Percentiles rank a stretch among this genome's conserved stretches.
Evolutionary conservation across 1,140 invertebrate genomes (phyloP).

Genomic region (Sweltsa coloradensis): DNA sequence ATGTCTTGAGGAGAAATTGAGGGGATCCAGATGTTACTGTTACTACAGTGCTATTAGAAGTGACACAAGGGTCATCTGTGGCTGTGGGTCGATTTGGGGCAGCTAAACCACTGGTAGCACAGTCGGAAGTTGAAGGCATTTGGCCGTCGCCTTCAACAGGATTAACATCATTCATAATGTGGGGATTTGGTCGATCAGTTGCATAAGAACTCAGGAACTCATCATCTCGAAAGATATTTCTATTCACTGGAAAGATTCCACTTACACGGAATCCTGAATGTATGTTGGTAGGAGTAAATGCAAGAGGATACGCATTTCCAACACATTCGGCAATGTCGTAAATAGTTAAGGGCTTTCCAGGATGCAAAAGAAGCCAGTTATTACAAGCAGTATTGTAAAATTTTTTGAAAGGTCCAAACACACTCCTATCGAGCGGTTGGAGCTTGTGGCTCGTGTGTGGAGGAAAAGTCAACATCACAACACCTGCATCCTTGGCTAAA

Average conservation of each 20-base stretch:
- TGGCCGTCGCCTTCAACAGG: not conserved
- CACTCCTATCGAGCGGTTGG: conserved; percentile 29
- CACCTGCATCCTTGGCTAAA: conserved; percentile 22
- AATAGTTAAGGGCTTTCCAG: conserved; percentile 19
- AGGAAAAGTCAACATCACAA: conserved; percentile 23
- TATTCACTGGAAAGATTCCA: conserved; percentile 26
- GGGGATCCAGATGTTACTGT: not conserved
- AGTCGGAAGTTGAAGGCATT: not conserved
- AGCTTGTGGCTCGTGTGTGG: conserved; percentile 26
- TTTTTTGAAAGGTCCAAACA: conserved; percentile 27
- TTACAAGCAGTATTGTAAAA: conserved; percentile 32
- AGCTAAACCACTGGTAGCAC: not conserved
- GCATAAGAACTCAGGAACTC: conserved; percentile 26
- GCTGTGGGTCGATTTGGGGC: not conserved
- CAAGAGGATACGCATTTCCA: conserved; percentile 15
- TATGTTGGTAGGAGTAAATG: conserved; percentile 23
- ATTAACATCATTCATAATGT: not conserved
- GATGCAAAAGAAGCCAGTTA: conserved; percentile 22
- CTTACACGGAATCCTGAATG: conserved; percentile 20
- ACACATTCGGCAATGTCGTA: conserved; percentile 24
- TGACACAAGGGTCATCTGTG: not conserved
- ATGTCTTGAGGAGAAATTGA: not conserved
- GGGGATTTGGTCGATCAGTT: conserved; percentile 23
- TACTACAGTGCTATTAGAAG: not conserved
- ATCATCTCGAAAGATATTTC: conserved; percentile 23